Evolutionary conservation across 1,140 invertebrate genomes (phyloP).

Genomic region (Panonychus citri): DNA sequence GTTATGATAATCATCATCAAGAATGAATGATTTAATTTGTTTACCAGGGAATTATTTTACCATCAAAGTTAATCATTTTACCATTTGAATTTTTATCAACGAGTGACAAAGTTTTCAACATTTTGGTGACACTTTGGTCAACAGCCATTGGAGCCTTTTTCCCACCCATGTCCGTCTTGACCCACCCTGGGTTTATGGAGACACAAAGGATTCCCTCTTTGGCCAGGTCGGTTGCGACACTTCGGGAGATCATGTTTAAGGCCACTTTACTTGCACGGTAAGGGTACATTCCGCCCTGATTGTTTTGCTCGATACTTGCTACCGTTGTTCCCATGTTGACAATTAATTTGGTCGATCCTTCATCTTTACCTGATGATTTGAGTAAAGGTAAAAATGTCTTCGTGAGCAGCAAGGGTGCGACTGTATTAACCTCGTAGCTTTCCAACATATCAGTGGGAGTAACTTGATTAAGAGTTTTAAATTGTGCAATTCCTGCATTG

Average conservation of each 20-base stretch:
- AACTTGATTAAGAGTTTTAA: conserved; percentile 41
- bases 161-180: conserved; percentile 68
- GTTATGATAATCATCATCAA: no score
- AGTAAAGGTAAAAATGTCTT: conserved; percentile 47
- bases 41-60: not conserved
- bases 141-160: conserved; percentile 40
- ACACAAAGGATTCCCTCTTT: conserved; percentile 45
- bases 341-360: conserved; percentile 28
- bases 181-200: conserved; percentile 68
- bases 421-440: conserved; percentile 43
- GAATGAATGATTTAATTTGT: not conserved
- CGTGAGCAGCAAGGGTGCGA: conserved; percentile 55
- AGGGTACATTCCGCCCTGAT: conserved; percentile 48
- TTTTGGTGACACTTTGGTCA: not conserved
- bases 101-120: not conserved
- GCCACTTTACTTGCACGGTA: conserved; percentile 70
- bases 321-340: conserved; percentile 60
- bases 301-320: conserved; percentile 47
- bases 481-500: conserved; percentile 52
- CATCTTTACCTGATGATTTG: conserved; percentile 35
- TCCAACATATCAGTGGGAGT: conserved; percentile 43
- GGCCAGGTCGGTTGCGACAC: conserved; percentile 54
- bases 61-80: not conserved
- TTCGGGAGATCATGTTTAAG: conserved; percentile 61
- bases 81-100: not conserved